These are phyloP conservation scores for Catalaphyllia jardinei DNA, from an alignment of 64 coral and sea anemone species.

Conservation along the genomic window DNA sequence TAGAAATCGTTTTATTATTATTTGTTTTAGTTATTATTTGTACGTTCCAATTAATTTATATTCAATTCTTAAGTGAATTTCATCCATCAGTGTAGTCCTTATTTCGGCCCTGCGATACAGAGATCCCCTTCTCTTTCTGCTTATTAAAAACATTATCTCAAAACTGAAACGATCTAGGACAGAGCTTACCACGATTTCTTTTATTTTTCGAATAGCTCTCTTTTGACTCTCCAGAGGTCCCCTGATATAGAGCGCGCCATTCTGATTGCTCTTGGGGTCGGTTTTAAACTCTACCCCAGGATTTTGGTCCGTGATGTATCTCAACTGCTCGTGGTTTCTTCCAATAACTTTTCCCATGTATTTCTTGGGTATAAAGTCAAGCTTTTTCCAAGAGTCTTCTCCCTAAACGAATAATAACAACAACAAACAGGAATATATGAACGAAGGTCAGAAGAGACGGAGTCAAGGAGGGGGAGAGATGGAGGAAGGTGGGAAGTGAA, in stretches of 20 bases:
- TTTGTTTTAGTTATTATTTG: no score
- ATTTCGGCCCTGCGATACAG: no score
- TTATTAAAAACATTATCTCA: background rate
- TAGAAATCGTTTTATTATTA: no score
- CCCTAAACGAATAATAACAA: background rate
- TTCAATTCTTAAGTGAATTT: no score
- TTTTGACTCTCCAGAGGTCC: background rate
- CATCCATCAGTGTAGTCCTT: no score
- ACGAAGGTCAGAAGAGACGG: no score
- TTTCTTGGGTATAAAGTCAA: slow-evolving; percentile 1
- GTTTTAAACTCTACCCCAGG: background rate
- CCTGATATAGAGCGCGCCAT: background rate
- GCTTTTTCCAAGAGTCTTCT: background rate
- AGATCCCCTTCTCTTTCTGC: no score
- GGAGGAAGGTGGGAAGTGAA: background rate
- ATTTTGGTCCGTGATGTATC: background rate
- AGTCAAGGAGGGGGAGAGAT: no score
- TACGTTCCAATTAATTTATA: no score
- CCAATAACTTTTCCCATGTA: slow-evolving; percentile 15
- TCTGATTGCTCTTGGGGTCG: background rate
- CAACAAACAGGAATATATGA: background rate
- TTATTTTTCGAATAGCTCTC: background rate
- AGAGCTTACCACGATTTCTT: background rate
- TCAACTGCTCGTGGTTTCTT: background rate
- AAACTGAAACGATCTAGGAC: no score